Evolutionary conservation across 35 echinoderm and acorn worm genomes (phyloP).

Genomic region (Diadema setosum): DNA sequence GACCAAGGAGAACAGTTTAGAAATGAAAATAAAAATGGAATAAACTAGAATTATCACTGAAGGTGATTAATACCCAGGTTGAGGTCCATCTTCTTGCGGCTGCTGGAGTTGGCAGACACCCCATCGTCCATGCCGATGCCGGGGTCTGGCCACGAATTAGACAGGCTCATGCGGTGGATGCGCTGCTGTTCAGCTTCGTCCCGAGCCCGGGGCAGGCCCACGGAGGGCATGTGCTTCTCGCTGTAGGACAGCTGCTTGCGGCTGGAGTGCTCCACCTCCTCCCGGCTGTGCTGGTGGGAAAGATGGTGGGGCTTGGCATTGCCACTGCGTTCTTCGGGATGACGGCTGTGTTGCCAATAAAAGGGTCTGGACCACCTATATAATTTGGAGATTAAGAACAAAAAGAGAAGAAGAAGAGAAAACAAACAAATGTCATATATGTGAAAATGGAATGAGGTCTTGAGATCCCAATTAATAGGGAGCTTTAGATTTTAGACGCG

Average conservation of each 20-base stretch:
- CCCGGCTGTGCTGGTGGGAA: neutral
- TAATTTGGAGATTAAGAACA: too few relatives aligned
- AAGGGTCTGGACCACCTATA: conserved; percentile 56
- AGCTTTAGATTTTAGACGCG: too few relatives aligned
- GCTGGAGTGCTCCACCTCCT: neutral
- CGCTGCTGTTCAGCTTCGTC: neutral
- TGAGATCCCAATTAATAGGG: too few relatives aligned
- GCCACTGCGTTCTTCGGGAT: conserved; percentile 42
- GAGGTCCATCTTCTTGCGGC: conserved; percentile 20
- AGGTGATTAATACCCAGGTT: neutral
- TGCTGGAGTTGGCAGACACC: neutral
- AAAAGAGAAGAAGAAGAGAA: neutral
- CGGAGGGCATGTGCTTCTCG: conserved; percentile 16
- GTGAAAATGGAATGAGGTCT: too few relatives aligned
- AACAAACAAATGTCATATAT: too few relatives aligned
- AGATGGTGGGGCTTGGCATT: conserved; percentile 14
- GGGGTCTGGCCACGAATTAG: conserved; percentile 49
- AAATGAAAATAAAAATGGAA: too few relatives aligned
- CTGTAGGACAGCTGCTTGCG: conserved; percentile 12
- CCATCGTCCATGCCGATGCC: conserved; percentile 3
- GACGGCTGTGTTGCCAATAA: conserved; percentile 38
- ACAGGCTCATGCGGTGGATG: conserved; percentile 16
- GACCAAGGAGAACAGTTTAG: too few relatives aligned
- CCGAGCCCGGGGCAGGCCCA: neutral
- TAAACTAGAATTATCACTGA: too few relatives aligned